Base-by-base conservation (phyloP, 2,888 invertebrate genomes). In the Euphydryas editha region DNA sequence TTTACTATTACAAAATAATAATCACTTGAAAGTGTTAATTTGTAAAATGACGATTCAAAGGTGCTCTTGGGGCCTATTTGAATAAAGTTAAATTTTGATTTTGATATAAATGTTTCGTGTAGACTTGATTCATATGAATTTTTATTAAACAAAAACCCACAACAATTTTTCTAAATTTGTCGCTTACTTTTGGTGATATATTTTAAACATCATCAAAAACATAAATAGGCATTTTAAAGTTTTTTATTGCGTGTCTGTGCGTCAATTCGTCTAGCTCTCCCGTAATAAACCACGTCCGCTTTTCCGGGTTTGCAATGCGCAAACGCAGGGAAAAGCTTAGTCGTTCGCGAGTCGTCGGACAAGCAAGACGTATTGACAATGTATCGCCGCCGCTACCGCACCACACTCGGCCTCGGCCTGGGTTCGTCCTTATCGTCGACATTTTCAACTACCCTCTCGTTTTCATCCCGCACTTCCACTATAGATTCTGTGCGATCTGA, bases 311-410 rank as follows among this genome's bases (percentile, higher is more conserved):
- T 36, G 80, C 77, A 78, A 73, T 80, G 87, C 88, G 84, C 84
- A 78, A 78, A 82, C 87, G 83, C 85, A 78, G 75, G 55, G 66
- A 62, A 30, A 64, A 67, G 70, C 73, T 79, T 89, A 91, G 89
- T 90, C 79, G 82, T 76, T 78, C 77, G 78, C 82, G 80, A 76
- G 75, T 78, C 80, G 80, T 75, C 82, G 84, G 67, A 73, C 77
- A 71, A 83, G 73, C 62, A 78, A 78, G 79, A 81, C 81, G 81
- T 74, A 59, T 36, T 62, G 65, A 77, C 59, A 66, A 87, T 92
- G 92, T 92, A 92, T 75, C 90, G 92, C 75, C 91, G 92, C 69
- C 90, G 92, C 63, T 92, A 92, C 78, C 90, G 92, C 74, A 87
- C 92, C 68, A 90, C 92, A 70, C 85, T 92, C 59, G 92, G 92